phyloP scores from a whole-genome alignment of 2,888 invertebrate genomes.

The Ochropleura leucogaster region DNA sequence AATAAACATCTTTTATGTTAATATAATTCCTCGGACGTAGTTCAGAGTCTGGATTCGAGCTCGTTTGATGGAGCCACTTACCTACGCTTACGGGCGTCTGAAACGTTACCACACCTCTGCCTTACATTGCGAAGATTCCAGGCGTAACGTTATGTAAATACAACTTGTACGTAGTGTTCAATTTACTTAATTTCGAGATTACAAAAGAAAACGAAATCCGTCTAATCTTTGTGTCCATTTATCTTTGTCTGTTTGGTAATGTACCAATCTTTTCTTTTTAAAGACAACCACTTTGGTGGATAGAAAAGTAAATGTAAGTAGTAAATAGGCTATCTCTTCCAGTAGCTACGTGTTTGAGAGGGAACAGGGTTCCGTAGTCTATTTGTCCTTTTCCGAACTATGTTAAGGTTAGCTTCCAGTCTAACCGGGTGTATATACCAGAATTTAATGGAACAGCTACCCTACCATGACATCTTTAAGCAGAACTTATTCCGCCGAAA shows the following conservation, averaged over 20 bases:
- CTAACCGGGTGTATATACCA: no score
- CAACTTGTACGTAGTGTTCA: constrained; percentile 8
- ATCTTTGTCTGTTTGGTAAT: constrained; percentile 57
- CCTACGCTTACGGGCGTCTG: background rate
- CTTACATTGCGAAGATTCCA: background rate
- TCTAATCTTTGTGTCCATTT: constrained; percentile 51
- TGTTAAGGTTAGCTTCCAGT: no score
- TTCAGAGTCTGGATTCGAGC: background rate
- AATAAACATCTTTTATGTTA: no score
- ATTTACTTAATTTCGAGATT: constrained; percentile 45
- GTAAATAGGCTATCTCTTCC: constrained; percentile 21
- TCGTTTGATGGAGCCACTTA: background rate
- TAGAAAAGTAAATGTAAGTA: constrained; percentile 43
- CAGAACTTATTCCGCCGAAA: no score
- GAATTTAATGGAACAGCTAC: no score
- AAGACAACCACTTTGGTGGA: constrained; percentile 45
- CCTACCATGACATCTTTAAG: no score
- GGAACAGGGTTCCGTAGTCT: constrained; percentile 9
- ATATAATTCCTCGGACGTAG: background rate
- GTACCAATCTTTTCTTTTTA: constrained; percentile 51
- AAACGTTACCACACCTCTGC: no score
- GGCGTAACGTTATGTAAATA: background rate
- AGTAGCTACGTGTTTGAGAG: constrained; percentile 10
- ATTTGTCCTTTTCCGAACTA: no score
- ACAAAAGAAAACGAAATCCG: constrained; percentile 45